Base-by-base conservation (phyloP, 2,888 invertebrate species). In the Dolichopus griseipennis region DNA sequence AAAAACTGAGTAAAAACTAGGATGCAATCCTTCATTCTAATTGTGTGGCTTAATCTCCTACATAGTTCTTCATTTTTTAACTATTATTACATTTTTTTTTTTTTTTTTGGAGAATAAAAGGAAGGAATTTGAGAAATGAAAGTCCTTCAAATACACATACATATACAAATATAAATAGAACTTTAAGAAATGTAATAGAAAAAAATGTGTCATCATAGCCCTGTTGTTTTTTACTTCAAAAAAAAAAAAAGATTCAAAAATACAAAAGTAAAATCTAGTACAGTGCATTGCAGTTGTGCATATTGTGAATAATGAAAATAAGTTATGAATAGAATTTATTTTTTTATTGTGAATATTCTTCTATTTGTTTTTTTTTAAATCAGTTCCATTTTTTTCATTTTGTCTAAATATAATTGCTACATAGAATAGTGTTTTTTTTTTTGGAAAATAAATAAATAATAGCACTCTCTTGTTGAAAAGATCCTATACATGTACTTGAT, bases 21-120 rank as follows among this genome's bases (percentile, higher is more conserved):
- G 52, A 52, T 52, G 52, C 52, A 52, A 52, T 52, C 52, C 18
- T 52, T 52, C 52, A 52, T 52, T 52, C 52, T 52, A 52, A 52
- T 52, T 52, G 52, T 52, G 52, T 52, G 52, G 52, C 52, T 52
- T 52, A 52, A 52, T 52, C 52, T 27, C 27, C 27, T 52, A 15
- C 52, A n/a, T 18, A 52, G 52, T 52, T 52, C 1, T 18, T 9
- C 8, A 12, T 27, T 41, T 41, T 41, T 15, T n/a, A n/a, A 9
- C 15, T 41, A 9, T 9, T 41, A 12, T 41, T 43, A 10, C 43
- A 43, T 43, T 15, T 3, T 9, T 15, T 43, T 43, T n/a, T 43
- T 43, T 43, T 43, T 15, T 52, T 52, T 1, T 52, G 1, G 2
- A 52, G 52, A 52, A 52, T 52, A 18, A 52, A 52, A 52, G 52